Percentiles rank a stretch among this genome's conserved stretches.
phyloP scores from a whole-genome alignment of 2,797 vertebrate genomes.

The Gallinago nigripennis region DNA sequence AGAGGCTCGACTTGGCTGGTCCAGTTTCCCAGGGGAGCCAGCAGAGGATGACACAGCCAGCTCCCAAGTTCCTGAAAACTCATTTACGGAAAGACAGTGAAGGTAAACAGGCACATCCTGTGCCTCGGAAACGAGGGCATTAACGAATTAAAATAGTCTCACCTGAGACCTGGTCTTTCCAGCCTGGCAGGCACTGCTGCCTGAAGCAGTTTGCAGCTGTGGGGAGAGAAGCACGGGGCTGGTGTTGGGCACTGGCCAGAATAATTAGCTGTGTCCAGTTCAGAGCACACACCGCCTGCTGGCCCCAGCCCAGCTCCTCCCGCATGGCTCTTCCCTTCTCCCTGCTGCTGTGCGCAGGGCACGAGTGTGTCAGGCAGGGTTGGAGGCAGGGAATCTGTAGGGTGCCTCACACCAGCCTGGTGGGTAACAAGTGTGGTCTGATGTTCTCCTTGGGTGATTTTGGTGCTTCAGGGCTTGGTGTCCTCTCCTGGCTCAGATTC shows the following conservation, averaged over 20 bases:
- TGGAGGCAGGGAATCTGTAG: too few relatives aligned
- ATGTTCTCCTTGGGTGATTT: too few relatives aligned
- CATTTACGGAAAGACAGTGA: background rate
- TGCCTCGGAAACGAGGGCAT: background rate
- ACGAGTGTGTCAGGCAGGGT: fast-evolving
- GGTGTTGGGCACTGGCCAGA: background rate
- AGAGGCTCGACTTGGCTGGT: background rate
- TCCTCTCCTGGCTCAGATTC: too few relatives aligned
- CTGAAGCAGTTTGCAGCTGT: background rate
- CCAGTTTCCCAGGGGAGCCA: background rate
- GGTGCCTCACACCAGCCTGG: too few relatives aligned
- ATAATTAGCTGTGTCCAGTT: background rate
- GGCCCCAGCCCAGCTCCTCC: background rate
- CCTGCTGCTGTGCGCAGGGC: fast-evolving
- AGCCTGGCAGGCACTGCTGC: background rate
- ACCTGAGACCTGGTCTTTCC: background rate
- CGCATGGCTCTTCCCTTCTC: fast-evolving
- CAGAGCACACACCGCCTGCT: fast-evolving
- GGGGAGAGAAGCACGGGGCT: background rate
- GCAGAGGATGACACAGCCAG: background rate
- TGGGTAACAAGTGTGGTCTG: too few relatives aligned
- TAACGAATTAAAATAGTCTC: background rate
- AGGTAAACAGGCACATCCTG: background rate
- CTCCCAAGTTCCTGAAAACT: background rate
- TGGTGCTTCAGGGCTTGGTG: too few relatives aligned